Conservation (phyloP, 2,113 vertebrate species). For the Hyla sarda region DNA sequence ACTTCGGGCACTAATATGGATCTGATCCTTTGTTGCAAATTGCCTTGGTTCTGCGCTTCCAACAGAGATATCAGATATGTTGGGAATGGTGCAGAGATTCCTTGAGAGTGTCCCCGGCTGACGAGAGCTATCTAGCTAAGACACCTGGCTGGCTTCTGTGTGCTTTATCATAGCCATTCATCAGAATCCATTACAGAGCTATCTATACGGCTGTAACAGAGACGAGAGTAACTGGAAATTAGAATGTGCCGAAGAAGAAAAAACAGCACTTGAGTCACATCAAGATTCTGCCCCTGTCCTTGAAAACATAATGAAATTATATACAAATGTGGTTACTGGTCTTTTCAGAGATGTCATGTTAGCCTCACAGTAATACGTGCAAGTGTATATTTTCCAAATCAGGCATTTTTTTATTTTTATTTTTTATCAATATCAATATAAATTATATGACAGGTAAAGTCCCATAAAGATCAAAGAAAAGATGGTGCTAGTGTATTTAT, state of each 20-base stretch:
- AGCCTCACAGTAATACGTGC: not conserved
- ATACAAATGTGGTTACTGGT: not conserved
- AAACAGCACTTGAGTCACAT: slow-evolving; percentile 18
- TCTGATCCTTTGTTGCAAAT: slow-evolving; percentile 55
- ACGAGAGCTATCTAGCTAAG: slow-evolving; percentile 55
- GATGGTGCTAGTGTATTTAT: no score
- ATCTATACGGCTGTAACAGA: slow-evolving; percentile 51
- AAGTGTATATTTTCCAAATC: not conserved
- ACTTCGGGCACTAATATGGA: slow-evolving; percentile 46
- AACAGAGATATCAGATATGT: slow-evolving; percentile 55
- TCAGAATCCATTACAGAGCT: slow-evolving; percentile 55
- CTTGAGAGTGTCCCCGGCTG: slow-evolving; percentile 46
- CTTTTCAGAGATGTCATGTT: not conserved
- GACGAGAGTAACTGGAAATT: slow-evolving; percentile 37
- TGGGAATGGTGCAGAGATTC: slow-evolving; percentile 45
- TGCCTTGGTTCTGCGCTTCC: slow-evolving; percentile 34
- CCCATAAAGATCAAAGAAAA: no score
- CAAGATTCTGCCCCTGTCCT: slow-evolving; percentile 5
- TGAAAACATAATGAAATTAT: slow-evolving; percentile 23
- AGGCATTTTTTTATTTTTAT: not conserved
- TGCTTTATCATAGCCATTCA: slow-evolving; percentile 52
- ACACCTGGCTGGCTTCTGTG: slow-evolving; percentile 57
- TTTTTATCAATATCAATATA: not conserved
- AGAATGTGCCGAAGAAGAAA: slow-evolving; percentile 25
- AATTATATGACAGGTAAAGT: not conserved